These are phyloP conservation scores for Macroramphosus scolopax DNA, from an alignment of 2,797 vertebrate species.

Conservation along the genomic window DNA sequence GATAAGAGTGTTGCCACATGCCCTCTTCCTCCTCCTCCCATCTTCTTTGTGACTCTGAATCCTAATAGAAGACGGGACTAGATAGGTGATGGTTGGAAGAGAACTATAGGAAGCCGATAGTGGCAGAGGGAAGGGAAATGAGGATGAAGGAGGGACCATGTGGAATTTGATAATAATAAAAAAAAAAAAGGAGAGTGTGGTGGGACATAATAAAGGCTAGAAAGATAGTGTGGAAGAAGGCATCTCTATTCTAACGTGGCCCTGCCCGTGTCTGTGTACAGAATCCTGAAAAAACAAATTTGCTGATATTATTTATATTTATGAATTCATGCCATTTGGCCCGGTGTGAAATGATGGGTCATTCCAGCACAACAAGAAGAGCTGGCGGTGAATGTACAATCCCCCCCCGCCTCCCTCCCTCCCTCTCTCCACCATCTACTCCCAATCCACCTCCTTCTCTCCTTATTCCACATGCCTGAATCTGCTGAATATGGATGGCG, in stretches of 20 bases:
- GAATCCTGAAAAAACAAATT: constrained; percentile 74
- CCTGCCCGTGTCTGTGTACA: constrained; percentile 56
- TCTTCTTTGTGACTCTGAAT: constrained; percentile 14
- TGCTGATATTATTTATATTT: constrained; percentile 84
- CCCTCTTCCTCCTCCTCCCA: constrained; percentile 3
- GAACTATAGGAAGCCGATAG: constrained; percentile 29
- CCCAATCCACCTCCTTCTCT: constrained; percentile 34
- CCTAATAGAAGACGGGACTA: constrained; percentile 8
- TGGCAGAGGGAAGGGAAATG: constrained; percentile 18
- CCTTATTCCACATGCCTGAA: constrained; percentile 67
- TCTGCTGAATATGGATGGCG: constrained; percentile 80
- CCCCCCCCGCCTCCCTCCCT: constrained; percentile 35
- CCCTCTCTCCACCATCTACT: constrained; percentile 24
- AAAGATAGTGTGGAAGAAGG: constrained; percentile 52
- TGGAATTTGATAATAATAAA: constrained; percentile 55
- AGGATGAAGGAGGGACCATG: constrained; percentile 22
- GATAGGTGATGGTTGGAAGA: constrained; percentile 13
- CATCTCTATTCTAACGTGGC: constrained; percentile 72
- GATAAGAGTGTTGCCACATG: neutral
- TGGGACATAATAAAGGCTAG: constrained; percentile 44
- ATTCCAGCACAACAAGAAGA: constrained; percentile 82
- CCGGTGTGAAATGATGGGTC: constrained; percentile 84
- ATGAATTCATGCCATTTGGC: constrained; percentile 85
- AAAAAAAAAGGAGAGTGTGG: constrained; percentile 33
- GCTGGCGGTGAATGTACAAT: constrained; percentile 84